Evolutionary conservation across 2,797 vertebrate species (phyloP).

Genomic region (Carduelis carduelis): DNA sequence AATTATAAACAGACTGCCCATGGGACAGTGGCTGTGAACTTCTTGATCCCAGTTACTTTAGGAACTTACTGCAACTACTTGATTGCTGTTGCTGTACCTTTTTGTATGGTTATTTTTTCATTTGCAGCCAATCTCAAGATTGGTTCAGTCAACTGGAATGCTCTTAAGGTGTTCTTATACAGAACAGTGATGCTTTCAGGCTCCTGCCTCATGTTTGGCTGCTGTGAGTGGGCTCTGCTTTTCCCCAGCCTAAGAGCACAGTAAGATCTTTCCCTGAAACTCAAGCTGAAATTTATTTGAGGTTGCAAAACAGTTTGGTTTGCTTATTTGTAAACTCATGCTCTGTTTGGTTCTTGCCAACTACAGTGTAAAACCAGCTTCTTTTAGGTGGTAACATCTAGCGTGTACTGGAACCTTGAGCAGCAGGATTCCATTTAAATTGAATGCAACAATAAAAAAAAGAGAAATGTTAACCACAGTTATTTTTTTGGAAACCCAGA

Average conservation of each 20-base stretch:
- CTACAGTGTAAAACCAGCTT: background rate
- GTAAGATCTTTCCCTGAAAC: background rate
- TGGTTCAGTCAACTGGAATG: slow-evolving; percentile 8
- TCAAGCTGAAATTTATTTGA: slow-evolving; percentile 7
- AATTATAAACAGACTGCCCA: background rate
- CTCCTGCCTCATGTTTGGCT: background rate
- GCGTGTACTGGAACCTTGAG: slow-evolving; percentile 1
- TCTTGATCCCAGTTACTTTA: background rate
- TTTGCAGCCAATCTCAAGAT: background rate
- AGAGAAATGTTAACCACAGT: slow-evolving; percentile 26
- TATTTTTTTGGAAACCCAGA: slow-evolving; percentile 1
- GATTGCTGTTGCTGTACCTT: background rate
- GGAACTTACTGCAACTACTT: background rate
- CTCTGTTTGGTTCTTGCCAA: background rate
- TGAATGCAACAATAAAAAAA: slow-evolving; percentile 24
- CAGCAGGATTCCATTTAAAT: slow-evolving; percentile 24
- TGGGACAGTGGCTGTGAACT: background rate
- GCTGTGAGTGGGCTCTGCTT: background rate
- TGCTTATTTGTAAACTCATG: slow-evolving; percentile 35
- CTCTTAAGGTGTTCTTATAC: background rate
- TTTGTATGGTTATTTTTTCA: background rate
- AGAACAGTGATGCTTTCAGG: background rate
- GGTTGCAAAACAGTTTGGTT: slow-evolving; percentile 17
- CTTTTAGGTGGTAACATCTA: slow-evolving; percentile 5
- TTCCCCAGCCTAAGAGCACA: background rate